Percentiles rank a stretch among this genome's conserved stretches.
phyloP scores from a whole-genome alignment of 2,113 vertebrate species.

The Albula glossodonta region DNA sequence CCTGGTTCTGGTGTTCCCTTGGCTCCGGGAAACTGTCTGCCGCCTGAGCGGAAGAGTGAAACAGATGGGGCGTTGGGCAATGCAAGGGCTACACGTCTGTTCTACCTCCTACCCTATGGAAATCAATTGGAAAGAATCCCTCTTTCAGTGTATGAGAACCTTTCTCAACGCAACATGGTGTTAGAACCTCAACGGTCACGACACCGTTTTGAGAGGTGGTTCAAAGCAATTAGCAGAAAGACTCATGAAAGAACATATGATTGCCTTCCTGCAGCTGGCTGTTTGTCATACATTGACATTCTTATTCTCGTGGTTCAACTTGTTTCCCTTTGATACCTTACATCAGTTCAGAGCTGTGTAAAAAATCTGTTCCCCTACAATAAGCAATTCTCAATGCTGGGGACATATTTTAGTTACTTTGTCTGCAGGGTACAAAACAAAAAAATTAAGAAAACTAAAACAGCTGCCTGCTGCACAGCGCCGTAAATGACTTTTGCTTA shows the following conservation, averaged over 20 bases:
- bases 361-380: slow-evolving; percentile 25
- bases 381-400: slow-evolving; percentile 9
- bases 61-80: not conserved
- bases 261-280: not conserved
- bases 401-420: slow-evolving; percentile 11
- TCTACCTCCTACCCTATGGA: not conserved
- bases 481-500: slow-evolving; percentile 16
- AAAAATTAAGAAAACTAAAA: slow-evolving; percentile 18
- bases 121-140: not conserved
- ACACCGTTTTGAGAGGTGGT: not conserved
- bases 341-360: slow-evolving; percentile 34
- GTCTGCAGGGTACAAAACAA: not conserved
- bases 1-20: not conserved
- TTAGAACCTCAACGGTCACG: not conserved
- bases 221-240: not conserved
- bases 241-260: not conserved
- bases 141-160: not conserved
- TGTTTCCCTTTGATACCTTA: slow-evolving; percentile 28
- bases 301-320: not conserved
- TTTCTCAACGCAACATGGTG: not conserved
- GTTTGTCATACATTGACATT: not conserved
- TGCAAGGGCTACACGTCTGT: not conserved
- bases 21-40: not conserved
- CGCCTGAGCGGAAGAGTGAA: not conserved
- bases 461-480: not conserved